Base-by-base conservation (phyloP, 2,888 invertebrate genomes). In the Heliconius ismenius region DNA sequence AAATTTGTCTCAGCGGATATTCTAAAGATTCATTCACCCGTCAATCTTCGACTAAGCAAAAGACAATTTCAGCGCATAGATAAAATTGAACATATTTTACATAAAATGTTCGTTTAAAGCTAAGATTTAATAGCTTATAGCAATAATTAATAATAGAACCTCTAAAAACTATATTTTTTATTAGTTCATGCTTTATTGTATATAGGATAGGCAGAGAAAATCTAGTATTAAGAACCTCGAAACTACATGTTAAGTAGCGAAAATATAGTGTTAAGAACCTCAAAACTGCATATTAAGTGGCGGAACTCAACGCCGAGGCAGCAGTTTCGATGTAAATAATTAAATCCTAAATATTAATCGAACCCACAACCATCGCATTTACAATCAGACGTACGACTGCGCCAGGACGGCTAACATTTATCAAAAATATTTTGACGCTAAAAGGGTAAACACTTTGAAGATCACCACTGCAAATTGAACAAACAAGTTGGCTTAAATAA, bases 1-100 rank as follows among this genome's bases (percentile, higher is more conserved):
- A 75, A 80, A 78, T 80, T 78, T 77, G 67, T 69, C 75, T 78
- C 39, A 49, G 63, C 67, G 77, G 73, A 80, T 77, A 75, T 76
- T 73, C 65, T 68, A 76, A 73, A 75, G 68, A 70, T 72, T 75
- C 75, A 78, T 75, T 74, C 64, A 73, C 76, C 74, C 76, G 43
- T 72, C 77, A 76, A 78, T 74, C 68, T 74, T 67, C 72, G 72
- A 72, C 26, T 60, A 62, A 54, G 73, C 62, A 24, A 69, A 64
- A 64, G 72, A 76, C 76, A 76, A 39, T 58, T 26, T 72, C 72
- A 60, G 54, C 58, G 21, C 39, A 39, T 62, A 73, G 65, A 76
- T 76, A 65, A 28, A 26, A 65, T 65, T 39, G 28, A 43, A 43
- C 64, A 6, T 58, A 10, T 24, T 54, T 36, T 58, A n/a, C 13